Base-by-base conservation (phyloP, 2,888 invertebrate species). In the Agrilus cyanescens region DNA sequence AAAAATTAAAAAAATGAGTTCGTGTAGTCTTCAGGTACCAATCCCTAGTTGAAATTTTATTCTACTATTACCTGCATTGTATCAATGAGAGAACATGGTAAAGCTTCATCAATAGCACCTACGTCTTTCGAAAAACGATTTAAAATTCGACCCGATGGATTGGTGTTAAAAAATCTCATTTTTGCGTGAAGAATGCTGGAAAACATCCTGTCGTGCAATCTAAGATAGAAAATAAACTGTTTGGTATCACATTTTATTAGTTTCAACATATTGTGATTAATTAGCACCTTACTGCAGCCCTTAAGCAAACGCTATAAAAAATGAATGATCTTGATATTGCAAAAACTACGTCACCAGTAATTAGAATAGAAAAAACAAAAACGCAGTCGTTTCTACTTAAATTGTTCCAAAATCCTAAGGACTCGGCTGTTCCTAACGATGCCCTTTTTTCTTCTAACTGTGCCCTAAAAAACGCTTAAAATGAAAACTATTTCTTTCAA, bases 181-280 rank as follows among this genome's bases (percentile, higher is more conserved):
- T 80, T 73, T 1, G 60, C 58, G 46, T 75, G 65, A 2, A 87
- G 71, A 32, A 90, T 67, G 49, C 78, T 74, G 13, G 69, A 61
- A 57, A 94, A 89, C 72, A 93, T 85, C 2, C 65, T 62, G 53
- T 82, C 73, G 60, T 90, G 89, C 18, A 90, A 69, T 50, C 75
- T 76, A 49, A 70, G 38, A 25, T n/a, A n/a, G 6, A 25, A 13
- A 3, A 29, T 18, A n/a, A 8, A 29, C 20, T 2, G n/a, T 18
- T 12, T 16, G 2, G 5, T 29, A 4, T 12, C 14, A 16, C 1
- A 3, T 5, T 16, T 4, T 16, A 14, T 34, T 34, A 16, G 1
- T 13, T 33, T 14, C 8, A 13, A 33, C 7, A 12, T 3, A 10
- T 30, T 4, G 20, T 34, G 4, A 15, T 30, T 12, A 15, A 35